These are phyloP conservation scores for Actinostola sp. DNA, from an alignment of 92 coral and sea anemone genomes.

Conservation along the genomic window DNA sequence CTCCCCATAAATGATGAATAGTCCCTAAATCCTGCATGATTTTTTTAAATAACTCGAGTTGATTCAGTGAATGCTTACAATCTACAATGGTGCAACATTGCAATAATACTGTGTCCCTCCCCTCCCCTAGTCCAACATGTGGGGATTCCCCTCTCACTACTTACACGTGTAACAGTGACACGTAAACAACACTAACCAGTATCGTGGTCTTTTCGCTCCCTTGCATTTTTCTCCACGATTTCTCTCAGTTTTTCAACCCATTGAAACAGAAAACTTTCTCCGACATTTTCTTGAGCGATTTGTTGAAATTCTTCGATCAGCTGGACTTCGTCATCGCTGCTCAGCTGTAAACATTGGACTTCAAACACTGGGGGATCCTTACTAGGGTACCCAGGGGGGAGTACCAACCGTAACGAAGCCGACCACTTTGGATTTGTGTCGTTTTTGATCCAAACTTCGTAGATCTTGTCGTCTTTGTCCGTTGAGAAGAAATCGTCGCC, in stretches of 20 bases:
- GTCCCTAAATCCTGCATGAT: too few relatives aligned
- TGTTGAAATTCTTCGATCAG: conserved; percentile 50
- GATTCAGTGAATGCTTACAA: too few relatives aligned
- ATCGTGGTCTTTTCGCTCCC: conserved; percentile 7
- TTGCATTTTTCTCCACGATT: conserved; percentile 64
- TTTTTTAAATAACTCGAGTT: too few relatives aligned
- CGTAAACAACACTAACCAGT: not conserved
- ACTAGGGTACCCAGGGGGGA: conserved; percentile 83
- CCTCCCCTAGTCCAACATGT: too few relatives aligned
- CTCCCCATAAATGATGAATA: too few relatives aligned
- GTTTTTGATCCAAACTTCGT: conserved; percentile 70
- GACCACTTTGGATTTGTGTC: conserved; percentile 75
- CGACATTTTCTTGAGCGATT: conserved; percentile 67
- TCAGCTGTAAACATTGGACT: conserved; percentile 75
- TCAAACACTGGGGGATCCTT: conserved; percentile 83
- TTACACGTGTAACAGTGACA: too few relatives aligned
- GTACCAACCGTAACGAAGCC: conserved; percentile 64
- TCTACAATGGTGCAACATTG: too few relatives aligned
- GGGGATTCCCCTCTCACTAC: too few relatives aligned
- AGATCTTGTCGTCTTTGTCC: conserved; percentile 73
- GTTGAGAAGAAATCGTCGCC: conserved; percentile 81
- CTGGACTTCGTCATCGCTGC: conserved; percentile 63
- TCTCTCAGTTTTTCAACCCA: conserved; percentile 89
- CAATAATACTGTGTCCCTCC: too few relatives aligned
- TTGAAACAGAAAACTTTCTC: conserved; percentile 77